A percentile compares a stretch with the other conserved stretches of the same genome.
phyloP scores from a whole-genome alignment of 1,140 invertebrate species.

The Drosophila yakuba region DNA sequence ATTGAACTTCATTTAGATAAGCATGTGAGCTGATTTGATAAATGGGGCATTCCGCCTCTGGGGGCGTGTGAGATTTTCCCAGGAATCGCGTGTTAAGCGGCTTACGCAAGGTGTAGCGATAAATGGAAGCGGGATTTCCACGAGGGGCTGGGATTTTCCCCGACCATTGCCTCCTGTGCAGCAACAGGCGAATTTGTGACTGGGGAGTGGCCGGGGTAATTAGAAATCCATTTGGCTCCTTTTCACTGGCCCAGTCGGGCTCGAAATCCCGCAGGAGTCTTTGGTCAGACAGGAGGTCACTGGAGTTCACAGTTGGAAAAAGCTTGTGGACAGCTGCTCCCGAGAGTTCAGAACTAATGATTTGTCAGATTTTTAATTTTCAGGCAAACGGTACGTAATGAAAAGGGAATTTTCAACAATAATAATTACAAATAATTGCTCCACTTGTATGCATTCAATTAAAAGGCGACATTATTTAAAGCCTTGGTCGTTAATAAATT shows the following conservation, averaged over 20 bases:
- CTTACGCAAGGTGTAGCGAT: slow-evolving; percentile 50
- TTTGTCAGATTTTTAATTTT: neutral
- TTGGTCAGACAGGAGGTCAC: slow-evolving; percentile 9
- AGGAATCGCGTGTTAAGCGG: slow-evolving; percentile 58
- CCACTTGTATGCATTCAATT: too few relatives aligned
- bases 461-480: too few relatives aligned
- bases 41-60: slow-evolving; percentile 7
- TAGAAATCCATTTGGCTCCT: slow-evolving; percentile 34
- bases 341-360: neutral
- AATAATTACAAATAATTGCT: too few relatives aligned
- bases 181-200: slow-evolving; percentile 28
- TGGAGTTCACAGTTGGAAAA: slow-evolving; percentile 7
- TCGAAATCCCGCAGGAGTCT: slow-evolving; percentile 1
- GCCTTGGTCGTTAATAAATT: too few relatives aligned
- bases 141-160: neutral
- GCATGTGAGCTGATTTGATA: slow-evolving; percentile 46
- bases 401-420: too few relatives aligned
- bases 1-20: slow-evolving; percentile 72
- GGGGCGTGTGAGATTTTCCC: slow-evolving; percentile 27
- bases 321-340: slow-evolving; percentile 1
- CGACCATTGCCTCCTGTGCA: neutral
- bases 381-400: neutral
- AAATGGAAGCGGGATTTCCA: slow-evolving; percentile 17
- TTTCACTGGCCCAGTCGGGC: neutral
- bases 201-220: slow-evolving; percentile 36